Percentiles rank a stretch among this genome's conserved stretches.
Evolutionary conservation across 2,888 invertebrate species (phyloP).

Genomic region (Ormyrus thymus): DNA sequence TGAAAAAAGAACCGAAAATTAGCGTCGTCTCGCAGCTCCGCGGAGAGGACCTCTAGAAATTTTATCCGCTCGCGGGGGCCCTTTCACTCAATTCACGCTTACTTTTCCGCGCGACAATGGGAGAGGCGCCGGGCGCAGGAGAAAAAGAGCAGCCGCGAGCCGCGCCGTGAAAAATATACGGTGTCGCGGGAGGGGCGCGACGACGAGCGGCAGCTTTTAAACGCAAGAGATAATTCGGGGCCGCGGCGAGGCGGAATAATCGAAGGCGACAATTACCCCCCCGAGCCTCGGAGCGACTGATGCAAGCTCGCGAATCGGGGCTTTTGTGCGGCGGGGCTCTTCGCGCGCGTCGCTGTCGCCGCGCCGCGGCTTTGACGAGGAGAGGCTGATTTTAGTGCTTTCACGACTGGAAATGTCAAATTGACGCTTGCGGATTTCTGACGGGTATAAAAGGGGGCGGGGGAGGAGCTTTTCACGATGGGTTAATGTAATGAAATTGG

Average conservation of each 20-base stretch:
- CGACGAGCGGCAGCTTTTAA: neutral
- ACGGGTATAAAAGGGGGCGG: too few relatives aligned
- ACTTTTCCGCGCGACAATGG: constrained; percentile 2
- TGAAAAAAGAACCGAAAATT: too few relatives aligned
- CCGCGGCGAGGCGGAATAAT: constrained; percentile 15
- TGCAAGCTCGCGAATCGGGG: neutral
- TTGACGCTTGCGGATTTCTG: too few relatives aligned
- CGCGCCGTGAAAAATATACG: neutral
- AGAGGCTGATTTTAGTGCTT: too few relatives aligned
- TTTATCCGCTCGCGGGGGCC: too few relatives aligned
- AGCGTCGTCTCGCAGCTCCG: too few relatives aligned
- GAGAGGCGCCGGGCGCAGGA: neutral
- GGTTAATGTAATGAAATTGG: too few relatives aligned
- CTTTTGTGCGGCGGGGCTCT: neutral
- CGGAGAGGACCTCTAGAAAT: too few relatives aligned
- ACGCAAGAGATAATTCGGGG: constrained; percentile 6
- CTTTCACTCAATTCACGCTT: neutral
- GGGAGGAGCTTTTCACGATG: too few relatives aligned
- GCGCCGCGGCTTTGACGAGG: neutral
- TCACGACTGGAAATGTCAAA: too few relatives aligned
- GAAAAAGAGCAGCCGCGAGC: constrained; percentile 22
- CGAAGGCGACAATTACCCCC: constrained; percentile 32
- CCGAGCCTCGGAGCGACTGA: neutral
- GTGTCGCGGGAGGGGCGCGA: neutral
- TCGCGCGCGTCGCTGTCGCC: neutral